Conservation (phyloP, 53 echinoderm and acorn worm species). For the Hippasteria phrygiana region DNA sequence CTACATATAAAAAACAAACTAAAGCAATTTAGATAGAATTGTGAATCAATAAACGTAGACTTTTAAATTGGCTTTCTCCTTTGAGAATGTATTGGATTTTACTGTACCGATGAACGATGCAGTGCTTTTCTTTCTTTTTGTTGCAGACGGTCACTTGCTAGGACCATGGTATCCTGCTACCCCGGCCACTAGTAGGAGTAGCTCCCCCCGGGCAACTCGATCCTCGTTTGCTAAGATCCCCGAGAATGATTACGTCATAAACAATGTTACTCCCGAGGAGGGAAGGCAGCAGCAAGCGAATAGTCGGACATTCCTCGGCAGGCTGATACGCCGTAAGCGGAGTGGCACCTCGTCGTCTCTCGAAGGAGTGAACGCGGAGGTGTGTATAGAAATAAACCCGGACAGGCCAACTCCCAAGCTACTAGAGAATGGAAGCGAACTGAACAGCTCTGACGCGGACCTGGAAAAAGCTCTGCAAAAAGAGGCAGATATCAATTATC, state of each 20-base stretch:
- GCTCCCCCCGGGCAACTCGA: slow-evolving; percentile 25
- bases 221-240: slow-evolving; percentile 44
- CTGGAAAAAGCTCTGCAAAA: neutral
- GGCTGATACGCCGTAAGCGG: slow-evolving; percentile 33
- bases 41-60: too few species aligned
- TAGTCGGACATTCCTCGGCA: slow-evolving; percentile 47
- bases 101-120: too few species aligned
- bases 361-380: slow-evolving; percentile 20
- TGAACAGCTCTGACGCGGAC: neutral
- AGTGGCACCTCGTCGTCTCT: slow-evolving; percentile 9
- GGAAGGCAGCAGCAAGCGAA: slow-evolving; percentile 22
- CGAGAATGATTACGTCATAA: slow-evolving; percentile 8
- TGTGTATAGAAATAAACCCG: neutral
- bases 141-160: slow-evolving; percentile 20
- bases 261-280: neutral
- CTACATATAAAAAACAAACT: too few species aligned
- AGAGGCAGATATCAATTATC: neutral
- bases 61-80: too few species aligned
- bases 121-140: neutral
- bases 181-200: slow-evolving; percentile 1
- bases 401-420: neutral
- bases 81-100: too few species aligned
- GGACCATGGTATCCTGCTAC: slow-evolving; percentile 46
- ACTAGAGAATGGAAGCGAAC: neutral
- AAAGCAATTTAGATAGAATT: too few species aligned